Base-by-base conservation (phyloP, 1,140 invertebrate genomes). In the Drosophila suzukii region DNA sequence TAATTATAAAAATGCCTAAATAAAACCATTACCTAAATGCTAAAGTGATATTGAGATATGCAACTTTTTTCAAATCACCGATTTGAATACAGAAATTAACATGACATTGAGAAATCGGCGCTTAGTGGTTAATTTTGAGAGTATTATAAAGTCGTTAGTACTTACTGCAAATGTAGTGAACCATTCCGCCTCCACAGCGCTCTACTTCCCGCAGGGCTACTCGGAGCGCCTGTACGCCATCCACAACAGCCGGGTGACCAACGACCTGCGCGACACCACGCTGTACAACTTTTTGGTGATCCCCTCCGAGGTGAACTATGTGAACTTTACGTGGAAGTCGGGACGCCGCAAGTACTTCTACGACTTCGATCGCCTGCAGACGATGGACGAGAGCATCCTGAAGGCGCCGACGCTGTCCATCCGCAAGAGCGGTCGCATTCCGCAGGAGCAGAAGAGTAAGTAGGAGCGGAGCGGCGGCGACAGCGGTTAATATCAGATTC, bases 301-400 rank as follows among this genome's bases (percentile, higher is more conserved):
- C 84, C 97, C 97, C 0, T 96, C 97, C 13, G 97, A 98, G 93
- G 96, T 98, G 36, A 95, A 95, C 47, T 96, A 96, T 83, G 97
- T 98, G 4, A 98, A 98, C 92, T 98, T 98, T 84, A 98, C 97
- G 7, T 98, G 97, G 97, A 96, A 96, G 91, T 96, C 97, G 13
- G 97, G 96, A 27, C 93, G 94, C 38, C 97, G 96, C 92, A 96
- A 96, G 88, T 98, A 98, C 93, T 95, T 95, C 91, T 98, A 98
- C 90, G 95, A 97, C 92, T 98, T 98, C 92, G 96, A 97, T 92
- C 94, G 95, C 47, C 93, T 98, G 50, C 95, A 97, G 75, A 97
- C 97, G 4, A 96, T 95, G 78, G 96, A 98, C 92, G 95, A 97
- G 67, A 95, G 95, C 66, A 96, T 98, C 76, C 89, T 98, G 39